Evolutionary conservation across 1,140 invertebrate species (phyloP).

Genomic region (Eriosoma lanigerum): DNA sequence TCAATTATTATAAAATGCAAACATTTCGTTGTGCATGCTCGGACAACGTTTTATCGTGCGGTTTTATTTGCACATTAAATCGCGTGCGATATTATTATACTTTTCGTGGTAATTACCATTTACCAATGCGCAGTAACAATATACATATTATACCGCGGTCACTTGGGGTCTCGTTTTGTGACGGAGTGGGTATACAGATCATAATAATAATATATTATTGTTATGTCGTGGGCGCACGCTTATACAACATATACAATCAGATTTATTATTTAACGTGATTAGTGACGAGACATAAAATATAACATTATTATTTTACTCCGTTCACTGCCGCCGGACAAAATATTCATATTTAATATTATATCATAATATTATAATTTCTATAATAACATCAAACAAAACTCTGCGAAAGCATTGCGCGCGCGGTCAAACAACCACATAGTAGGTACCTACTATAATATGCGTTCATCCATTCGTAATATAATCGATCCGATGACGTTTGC

Average conservation of each 20-base stretch:
- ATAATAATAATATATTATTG: background rate
- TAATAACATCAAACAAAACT: background rate
- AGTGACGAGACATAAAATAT: background rate
- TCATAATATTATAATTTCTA: background rate
- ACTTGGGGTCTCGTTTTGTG: background rate
- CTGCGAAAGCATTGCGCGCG: no score
- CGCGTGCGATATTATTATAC: background rate
- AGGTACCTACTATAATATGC: no score
- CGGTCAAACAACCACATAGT: slow-evolving; percentile 30
- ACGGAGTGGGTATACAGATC: background rate
- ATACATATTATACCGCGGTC: no score
- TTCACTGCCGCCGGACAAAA: background rate
- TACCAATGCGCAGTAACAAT: background rate
- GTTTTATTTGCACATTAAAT: slow-evolving; percentile 7
- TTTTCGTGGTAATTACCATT: background rate
- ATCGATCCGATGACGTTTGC: slow-evolving; percentile 43
- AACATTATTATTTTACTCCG: background rate
- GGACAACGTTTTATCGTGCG: background rate
- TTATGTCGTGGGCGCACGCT: no score
- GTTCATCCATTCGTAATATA: slow-evolving; percentile 37
- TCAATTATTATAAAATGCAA: background rate
- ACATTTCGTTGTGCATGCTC: background rate
- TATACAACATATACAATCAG: background rate
- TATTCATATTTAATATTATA: background rate
- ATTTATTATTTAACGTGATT: no score